Percentiles rank a stretch among this genome's conserved stretches.
These are phyloP conservation scores for Trypoxylon attenuatum DNA, from an alignment of 2,888 invertebrate genomes.

Conservation along the genomic window DNA sequence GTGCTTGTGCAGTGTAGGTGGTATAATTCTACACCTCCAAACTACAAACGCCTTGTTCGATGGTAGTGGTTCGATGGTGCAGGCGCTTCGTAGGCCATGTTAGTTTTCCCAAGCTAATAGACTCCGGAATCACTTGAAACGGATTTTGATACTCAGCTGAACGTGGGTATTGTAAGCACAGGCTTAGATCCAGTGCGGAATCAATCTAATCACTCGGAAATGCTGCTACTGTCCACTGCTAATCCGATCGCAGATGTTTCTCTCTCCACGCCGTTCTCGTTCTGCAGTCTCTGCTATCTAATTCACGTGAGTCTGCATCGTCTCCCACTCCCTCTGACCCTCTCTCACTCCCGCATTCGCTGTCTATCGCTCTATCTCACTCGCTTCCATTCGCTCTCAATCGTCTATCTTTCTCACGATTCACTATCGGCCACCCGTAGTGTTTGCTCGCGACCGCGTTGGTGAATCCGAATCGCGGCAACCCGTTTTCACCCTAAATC, in stretches of 20 bases:
- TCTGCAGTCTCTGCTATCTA: slow-evolving; percentile 7
- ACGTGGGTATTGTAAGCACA: slow-evolving; percentile 52
- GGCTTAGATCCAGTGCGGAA: slow-evolving; percentile 54
- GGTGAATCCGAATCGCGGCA: slow-evolving; percentile 56
- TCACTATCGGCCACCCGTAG: slow-evolving; percentile 31
- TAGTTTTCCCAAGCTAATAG: no score
- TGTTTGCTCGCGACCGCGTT: slow-evolving; percentile 60
- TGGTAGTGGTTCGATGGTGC: not conserved
- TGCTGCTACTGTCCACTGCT: slow-evolving; percentile 59
- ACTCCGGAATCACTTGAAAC: slow-evolving; percentile 23
- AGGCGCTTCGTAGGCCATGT: not conserved
- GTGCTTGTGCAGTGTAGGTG: not conserved
- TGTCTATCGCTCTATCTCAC: slow-evolving; percentile 2
- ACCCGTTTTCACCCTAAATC: slow-evolving; percentile 52
- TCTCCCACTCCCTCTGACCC: not conserved
- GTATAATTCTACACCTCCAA: not conserved
- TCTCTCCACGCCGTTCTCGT: slow-evolving; percentile 30
- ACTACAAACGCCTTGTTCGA: not conserved
- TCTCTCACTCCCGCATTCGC: slow-evolving; percentile 3
- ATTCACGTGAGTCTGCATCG: slow-evolving; percentile 7
- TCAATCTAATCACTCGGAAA: slow-evolving; percentile 63
- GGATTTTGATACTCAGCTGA: slow-evolving; percentile 40
- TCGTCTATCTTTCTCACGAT: slow-evolving; percentile 1
- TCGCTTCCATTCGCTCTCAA: not conserved
- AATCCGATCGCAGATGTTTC: slow-evolving; percentile 65